Evolutionary conservation across 2,797 vertebrate species (phyloP).

Genomic region (Acanthiza pusilla): DNA sequence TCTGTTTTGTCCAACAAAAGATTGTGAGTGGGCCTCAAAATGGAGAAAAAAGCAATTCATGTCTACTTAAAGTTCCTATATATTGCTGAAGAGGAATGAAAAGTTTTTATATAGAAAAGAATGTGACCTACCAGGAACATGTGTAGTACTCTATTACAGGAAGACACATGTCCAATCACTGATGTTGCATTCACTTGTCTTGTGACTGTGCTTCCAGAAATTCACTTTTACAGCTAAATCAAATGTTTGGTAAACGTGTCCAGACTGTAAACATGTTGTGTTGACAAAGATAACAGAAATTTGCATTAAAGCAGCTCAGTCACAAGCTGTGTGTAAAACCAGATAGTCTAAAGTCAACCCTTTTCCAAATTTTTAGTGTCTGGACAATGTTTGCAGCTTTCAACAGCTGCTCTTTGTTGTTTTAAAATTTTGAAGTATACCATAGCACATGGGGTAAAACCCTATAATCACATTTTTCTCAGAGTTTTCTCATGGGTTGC

Average conservation of each 20-base stretch:
- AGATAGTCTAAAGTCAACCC: not conserved
- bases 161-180: rapidly evolving
- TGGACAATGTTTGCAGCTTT: not conserved
- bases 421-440: not conserved
- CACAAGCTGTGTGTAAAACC: not conserved
- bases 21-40: not conserved
- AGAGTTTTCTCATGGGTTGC: not conserved
- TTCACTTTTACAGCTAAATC: not conserved
- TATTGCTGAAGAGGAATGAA: not conserved
- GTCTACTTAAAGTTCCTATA: not conserved
- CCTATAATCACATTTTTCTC: not conserved
- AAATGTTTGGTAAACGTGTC: not conserved
- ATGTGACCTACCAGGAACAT: not conserved
- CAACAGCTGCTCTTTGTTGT: not conserved
- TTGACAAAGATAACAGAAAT: conserved; percentile 14
- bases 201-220: not conserved
- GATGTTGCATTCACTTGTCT: not conserved
- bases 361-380: not conserved
- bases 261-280: not conserved
- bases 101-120: not conserved
- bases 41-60: not conserved
- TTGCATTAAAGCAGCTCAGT: not conserved
- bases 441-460: not conserved
- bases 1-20: not conserved
- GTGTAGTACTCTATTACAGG: not conserved